Base-by-base conservation (phyloP, 2,113 vertebrate genomes). In the Junco hyemalis region DNA sequence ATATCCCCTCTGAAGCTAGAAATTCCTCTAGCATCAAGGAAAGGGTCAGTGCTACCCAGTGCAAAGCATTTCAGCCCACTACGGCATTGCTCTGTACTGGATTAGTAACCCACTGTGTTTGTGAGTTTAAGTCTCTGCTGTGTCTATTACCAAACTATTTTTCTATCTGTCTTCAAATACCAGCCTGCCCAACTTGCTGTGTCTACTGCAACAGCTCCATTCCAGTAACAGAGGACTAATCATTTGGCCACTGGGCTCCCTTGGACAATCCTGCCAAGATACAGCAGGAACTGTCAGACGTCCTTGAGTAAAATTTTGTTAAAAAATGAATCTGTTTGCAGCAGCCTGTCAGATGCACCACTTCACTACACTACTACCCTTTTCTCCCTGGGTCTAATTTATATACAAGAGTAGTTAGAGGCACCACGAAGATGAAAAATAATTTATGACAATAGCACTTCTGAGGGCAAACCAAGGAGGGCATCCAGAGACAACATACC, bases 281-380 rank as follows among this genome's bases (percentile, higher is more conserved):
- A 63, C 28, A 64, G 50, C 83, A 84, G 66, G 77, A 86, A 93
- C 42, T 29, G 35, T 44, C 50, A 92, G 85, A 73, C 35, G 65
- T 21, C 42, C 69, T 61, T 53, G 50, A 74, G 73, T 63, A 86
- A 89, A 68, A 83, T 59, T 83, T 82, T 81, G 44, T 72, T 91
- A 87, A 73, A 80, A 90, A 93, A 95, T 65, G 48, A 50, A 80
- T 92, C n/a, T 84, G 44, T 61, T 65, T 93, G 50, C 44, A 79
- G 71, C 63, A 86, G 22, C 36, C 69, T 83, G 79, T 66, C 65
- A 84, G 85, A 64, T 0, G 18, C 31, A 69, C 40, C n/a, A 57
- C 68, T 38, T 66, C 57, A 74, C 69, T 79, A 23, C 12, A 22
- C 11, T 12, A 33, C 7, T 12, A 25, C 38, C 8, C 26, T 65